These are phyloP conservation scores for Aphaenogaster rudis DNA, from an alignment of 1,140 invertebrate species.

Conservation along the genomic window DNA sequence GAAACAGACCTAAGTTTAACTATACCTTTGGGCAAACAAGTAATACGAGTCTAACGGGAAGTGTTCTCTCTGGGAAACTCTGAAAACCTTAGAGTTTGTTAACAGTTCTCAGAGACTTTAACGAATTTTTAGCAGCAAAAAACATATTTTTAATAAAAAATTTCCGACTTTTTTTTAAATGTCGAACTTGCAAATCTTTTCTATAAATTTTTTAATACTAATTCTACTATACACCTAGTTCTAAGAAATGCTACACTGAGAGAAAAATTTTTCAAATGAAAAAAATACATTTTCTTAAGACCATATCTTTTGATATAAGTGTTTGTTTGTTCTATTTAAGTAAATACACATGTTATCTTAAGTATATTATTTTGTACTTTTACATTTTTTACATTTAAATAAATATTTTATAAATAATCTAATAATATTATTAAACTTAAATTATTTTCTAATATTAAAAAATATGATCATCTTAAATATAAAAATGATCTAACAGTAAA, in stretches of 20 bases:
- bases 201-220: neutral
- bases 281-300: too few relatives aligned
- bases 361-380: too few relatives aligned
- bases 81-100: neutral
- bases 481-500: too few relatives aligned
- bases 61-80: neutral
- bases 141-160: neutral
- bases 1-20: constrained; percentile 48
- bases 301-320: too few relatives aligned
- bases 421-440: too few relatives aligned
- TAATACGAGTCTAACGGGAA: neutral
- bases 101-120: neutral
- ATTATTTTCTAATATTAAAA: too few relatives aligned
- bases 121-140: neutral
- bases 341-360: too few relatives aligned
- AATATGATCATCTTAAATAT: too few relatives aligned
- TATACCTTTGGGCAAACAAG: constrained; percentile 33
- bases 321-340: too few relatives aligned
- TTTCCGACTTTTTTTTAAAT: neutral
- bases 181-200: neutral
- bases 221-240: neutral
- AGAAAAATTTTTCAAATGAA: too few relatives aligned
- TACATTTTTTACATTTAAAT: too few relatives aligned
- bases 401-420: too few relatives aligned
- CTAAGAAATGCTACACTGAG: neutral